These are phyloP conservation scores for Acrocephalus scirpaceus DNA, from an alignment of 2,797 vertebrate genomes.

Conservation along the genomic window DNA sequence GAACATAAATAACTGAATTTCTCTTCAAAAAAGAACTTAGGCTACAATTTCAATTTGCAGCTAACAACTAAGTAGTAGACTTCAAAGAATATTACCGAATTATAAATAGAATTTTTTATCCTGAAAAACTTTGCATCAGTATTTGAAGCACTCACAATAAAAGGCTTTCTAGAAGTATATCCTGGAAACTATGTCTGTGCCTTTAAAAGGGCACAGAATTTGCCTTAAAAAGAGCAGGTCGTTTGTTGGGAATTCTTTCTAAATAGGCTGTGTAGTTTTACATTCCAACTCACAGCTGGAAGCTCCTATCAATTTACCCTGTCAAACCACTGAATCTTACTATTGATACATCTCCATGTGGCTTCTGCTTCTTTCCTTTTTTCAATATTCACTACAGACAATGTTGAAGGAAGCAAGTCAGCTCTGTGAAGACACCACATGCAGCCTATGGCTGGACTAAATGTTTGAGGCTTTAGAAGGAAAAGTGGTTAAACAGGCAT, in stretches of 20 bases:
- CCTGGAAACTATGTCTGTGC: neutral
- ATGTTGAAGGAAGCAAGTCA: neutral
- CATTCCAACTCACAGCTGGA: neutral
- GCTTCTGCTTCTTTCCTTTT: neutral
- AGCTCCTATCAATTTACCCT: neutral
- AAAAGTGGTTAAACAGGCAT: neutral
- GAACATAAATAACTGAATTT: neutral
- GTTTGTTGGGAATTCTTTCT: neutral
- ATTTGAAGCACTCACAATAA: neutral
- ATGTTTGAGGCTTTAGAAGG: neutral
- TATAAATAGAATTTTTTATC: neutral
- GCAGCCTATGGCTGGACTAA: neutral
- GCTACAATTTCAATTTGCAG: neutral
- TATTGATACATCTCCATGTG: neutral
- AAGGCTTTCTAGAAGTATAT: neutral
- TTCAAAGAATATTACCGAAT: neutral
- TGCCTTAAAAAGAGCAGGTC: neutral
- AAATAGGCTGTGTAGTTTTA: neutral
- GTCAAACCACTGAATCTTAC: neutral
- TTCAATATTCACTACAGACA: neutral
- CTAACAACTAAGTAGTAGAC: neutral
- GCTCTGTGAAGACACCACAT: neutral
- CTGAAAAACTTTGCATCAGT: neutral
- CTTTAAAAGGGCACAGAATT: neutral
- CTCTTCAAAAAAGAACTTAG: neutral